Evolutionary conservation across 2,113 vertebrate genomes (phyloP).

Genomic region (Barbus barbus): DNA sequence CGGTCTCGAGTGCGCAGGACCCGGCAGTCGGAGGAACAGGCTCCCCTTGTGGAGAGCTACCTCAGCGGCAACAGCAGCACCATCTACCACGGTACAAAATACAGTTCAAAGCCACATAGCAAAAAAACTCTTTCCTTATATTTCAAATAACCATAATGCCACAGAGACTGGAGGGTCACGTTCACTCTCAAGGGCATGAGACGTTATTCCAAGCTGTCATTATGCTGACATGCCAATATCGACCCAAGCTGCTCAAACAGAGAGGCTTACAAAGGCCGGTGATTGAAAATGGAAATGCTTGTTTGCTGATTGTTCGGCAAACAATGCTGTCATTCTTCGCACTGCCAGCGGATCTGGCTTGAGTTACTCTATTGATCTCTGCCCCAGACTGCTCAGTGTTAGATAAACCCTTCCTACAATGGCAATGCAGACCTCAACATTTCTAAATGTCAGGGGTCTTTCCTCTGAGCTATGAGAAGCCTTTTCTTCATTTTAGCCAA

Average conservation of each 20-base stretch:
- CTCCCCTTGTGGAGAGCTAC: conserved; percentile 94
- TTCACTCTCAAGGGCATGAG: conserved; percentile 7
- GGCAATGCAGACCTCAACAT: not conserved
- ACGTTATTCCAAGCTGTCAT: conserved; percentile 6
- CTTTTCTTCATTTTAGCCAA: not conserved
- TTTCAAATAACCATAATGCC: not conserved
- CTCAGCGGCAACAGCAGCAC: conserved; percentile 95
- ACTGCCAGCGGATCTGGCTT: conserved; percentile 17
- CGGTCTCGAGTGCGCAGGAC: conserved; percentile 85
- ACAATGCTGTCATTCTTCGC: conserved; percentile 20
- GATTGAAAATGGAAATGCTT: conserved; percentile 49
- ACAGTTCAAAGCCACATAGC: not conserved
- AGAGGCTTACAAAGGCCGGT: conserved; percentile 14
- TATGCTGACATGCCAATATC: conserved; percentile 21
- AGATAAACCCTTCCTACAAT: conserved; percentile 20
- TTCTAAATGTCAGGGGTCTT: conserved; percentile 4
- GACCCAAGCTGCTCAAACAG: conserved; percentile 34
- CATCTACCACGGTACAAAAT: conserved; percentile 86
- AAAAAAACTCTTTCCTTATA: not conserved
- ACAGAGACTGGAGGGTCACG: not conserved
- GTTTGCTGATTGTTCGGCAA: conserved; percentile 29
- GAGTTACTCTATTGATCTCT: conserved; percentile 36
- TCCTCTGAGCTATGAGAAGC: conserved; percentile 5
- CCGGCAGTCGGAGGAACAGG: conserved; percentile 94
- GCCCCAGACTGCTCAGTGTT: conserved; percentile 18